Conservation (phyloP, 2,797 vertebrate genomes). For the Paedocypris micromegethes region DNA sequence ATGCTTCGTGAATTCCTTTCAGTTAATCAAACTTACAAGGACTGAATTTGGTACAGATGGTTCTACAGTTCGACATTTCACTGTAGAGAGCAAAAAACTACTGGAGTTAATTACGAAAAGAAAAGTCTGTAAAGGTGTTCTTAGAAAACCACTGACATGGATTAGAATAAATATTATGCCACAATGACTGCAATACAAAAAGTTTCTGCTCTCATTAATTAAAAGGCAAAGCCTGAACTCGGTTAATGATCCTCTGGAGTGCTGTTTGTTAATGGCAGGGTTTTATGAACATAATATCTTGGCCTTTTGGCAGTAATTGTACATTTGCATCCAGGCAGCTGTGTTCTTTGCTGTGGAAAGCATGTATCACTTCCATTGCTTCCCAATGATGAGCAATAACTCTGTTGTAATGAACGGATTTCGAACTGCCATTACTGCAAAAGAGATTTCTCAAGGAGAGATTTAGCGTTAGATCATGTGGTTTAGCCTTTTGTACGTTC, state of each 20-base stretch:
- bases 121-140: slow-evolving; percentile 15
- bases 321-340: slow-evolving; percentile 46
- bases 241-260: slow-evolving; percentile 43
- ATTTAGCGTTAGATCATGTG: slow-evolving; percentile 28
- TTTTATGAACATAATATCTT: slow-evolving; percentile 37
- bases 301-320: slow-evolving; percentile 40
- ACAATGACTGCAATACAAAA: slow-evolving; percentile 24
- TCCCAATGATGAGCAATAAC: slow-evolving; percentile 29
- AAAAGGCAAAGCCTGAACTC: slow-evolving; percentile 39
- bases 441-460: slow-evolving; percentile 28
- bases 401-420: slow-evolving; percentile 22
- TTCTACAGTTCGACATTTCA: too few relatives aligned
- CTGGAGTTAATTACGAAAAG: background rate
- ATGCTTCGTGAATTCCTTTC: too few relatives aligned
- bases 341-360: slow-evolving; percentile 33
- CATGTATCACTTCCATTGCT: slow-evolving; percentile 33
- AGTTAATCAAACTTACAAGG: too few relatives aligned
- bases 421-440: slow-evolving; percentile 5
- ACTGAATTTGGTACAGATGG: too few relatives aligned
- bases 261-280: slow-evolving; percentile 32
- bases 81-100: too few relatives aligned
- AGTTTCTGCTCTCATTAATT: slow-evolving; percentile 38
- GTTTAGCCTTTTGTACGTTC: slow-evolving; percentile 4
- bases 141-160: slow-evolving; percentile 7
- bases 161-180: slow-evolving; percentile 31